These are phyloP conservation scores for Heliconius hortense DNA, from an alignment of 2,888 invertebrate genomes.

Conservation along the genomic window DNA sequence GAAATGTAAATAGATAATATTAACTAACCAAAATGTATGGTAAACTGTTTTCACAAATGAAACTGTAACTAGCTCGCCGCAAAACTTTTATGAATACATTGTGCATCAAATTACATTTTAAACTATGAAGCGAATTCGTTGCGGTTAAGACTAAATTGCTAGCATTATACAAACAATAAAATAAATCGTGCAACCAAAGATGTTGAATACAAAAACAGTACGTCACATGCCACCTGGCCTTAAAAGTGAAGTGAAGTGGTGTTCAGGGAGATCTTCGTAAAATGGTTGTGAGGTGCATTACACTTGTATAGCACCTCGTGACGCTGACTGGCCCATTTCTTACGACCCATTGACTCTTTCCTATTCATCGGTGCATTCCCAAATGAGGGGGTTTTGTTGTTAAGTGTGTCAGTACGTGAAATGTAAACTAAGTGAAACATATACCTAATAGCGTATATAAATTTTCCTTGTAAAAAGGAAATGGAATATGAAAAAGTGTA, in stretches of 20 bases:
- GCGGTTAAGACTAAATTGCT: constrained; percentile 28
- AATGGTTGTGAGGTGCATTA: constrained; percentile 60
- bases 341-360: constrained; percentile 77
- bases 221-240: constrained; percentile 38
- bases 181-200: constrained; percentile 33
- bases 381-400: constrained; percentile 70
- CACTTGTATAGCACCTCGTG: constrained; percentile 56
- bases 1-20: constrained; percentile 7
- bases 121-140: constrained; percentile 24
- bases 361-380: constrained; percentile 77
- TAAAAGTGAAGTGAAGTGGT: constrained; percentile 25
- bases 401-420: constrained; percentile 56
- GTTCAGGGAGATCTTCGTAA: constrained; percentile 53
- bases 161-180: constrained; percentile 36
- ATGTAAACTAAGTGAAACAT: constrained; percentile 28
- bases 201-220: constrained; percentile 31
- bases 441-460: background rate
- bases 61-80: constrained; percentile 18
- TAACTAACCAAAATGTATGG: constrained; percentile 16
- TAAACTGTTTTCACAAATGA: constrained; percentile 22
- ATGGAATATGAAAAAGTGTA: background rate
- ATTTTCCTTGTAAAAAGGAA: background rate
- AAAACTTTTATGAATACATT: constrained; percentile 28
- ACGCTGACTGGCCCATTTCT: constrained; percentile 76
- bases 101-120: constrained; percentile 30